phyloP scores from a whole-genome alignment of 2,888 invertebrate species.

The Caenorhabditis uteleia region DNA sequence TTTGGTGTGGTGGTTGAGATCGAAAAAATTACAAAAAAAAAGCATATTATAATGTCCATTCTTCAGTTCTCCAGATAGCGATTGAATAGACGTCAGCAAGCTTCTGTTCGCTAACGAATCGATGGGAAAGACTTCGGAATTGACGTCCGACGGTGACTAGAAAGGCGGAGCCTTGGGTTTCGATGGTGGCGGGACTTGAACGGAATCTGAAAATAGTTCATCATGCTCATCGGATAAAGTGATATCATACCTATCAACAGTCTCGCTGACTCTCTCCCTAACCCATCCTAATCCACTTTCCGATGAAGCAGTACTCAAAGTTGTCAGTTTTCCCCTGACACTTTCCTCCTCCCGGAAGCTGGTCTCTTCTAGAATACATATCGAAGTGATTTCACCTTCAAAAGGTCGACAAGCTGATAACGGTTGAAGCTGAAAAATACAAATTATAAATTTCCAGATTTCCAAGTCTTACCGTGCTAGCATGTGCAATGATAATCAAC shows the following conservation, averaged over 20 bases:
- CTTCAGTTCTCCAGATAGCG: constrained; percentile 47
- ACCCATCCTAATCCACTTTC: constrained; percentile 54
- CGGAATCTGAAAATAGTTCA: constrained; percentile 18
- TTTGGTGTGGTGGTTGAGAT: background rate
- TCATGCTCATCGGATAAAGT: background rate
- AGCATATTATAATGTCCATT: constrained; percentile 25
- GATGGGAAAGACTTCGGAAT: constrained; percentile 46
- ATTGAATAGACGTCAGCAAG: constrained; percentile 36
- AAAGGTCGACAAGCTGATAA: constrained; percentile 53
- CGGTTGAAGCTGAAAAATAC: constrained; percentile 48
- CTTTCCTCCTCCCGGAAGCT: too few species aligned
- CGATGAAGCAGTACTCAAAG: constrained; percentile 38
- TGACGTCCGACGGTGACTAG: constrained; percentile 32
- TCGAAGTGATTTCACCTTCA: constrained; percentile 33
- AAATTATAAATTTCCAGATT: background rate
- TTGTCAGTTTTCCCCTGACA: constrained; percentile 11
- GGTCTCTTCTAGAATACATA: constrained; percentile 43
- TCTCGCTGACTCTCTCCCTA: constrained; percentile 50
- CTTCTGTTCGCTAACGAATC: constrained; percentile 42
- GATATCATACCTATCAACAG: constrained; percentile 46
- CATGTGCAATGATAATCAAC: constrained; percentile 87
- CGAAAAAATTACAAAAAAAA: background rate
- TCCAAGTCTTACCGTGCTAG: constrained; percentile 65
- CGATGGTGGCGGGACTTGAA: constrained; percentile 17
- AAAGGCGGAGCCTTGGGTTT: constrained; percentile 22